Evolutionary conservation across 2,113 vertebrate genomes (phyloP), one percentile per base, ranked within the genome.

Genomic region (Grammomys surdaster): DNA sequence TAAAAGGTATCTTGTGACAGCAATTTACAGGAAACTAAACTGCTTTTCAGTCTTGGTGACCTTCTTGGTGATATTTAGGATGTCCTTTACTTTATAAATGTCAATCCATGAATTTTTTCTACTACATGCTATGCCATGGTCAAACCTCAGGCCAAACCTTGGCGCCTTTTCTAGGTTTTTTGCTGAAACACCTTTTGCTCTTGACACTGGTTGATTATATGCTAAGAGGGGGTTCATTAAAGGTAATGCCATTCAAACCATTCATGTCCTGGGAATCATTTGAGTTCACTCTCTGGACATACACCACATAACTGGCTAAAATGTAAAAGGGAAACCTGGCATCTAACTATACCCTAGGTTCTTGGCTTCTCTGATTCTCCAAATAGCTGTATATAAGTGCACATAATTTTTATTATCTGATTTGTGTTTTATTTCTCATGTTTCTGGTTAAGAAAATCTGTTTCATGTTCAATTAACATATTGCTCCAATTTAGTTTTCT

Each of bases 181-280:
- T 2, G 0, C 1, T 19, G 40, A 17, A 16, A 69, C 6, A 36
- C 36, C 63, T 4, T 7, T 60, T 72, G 11, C 46, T 54, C 9
- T 46, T 46, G 20, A 8, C 33, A 90, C 1, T 43, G 20, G 46
- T 0, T 28, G 1, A 51, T 40, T 5, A 2, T 9, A 0, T 54
- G 7, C 33, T 28, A 24, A 26, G n/a, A 63, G 58, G 14, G 24
- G 19, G 31, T 26, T 40, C 81, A 58, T 72, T 12, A 13, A 1
- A 9, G 40, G 43, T 48, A 22, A 26, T n/a, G n/a, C 31, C n/a
- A 56, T 20, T 46, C 24, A 4, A 4, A 24, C 8, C 28, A 8
- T 24, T 36, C 46, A 31, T 51, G 3, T 31, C 26, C 46, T 36
- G 26, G 84, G 40, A 81, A 75, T 69, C 28, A 14, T 54, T 56